These are phyloP conservation scores for Mesocentrotus franciscanus DNA, from an alignment of 53 echinoderm and acorn worm species.

Conservation along the genomic window DNA sequence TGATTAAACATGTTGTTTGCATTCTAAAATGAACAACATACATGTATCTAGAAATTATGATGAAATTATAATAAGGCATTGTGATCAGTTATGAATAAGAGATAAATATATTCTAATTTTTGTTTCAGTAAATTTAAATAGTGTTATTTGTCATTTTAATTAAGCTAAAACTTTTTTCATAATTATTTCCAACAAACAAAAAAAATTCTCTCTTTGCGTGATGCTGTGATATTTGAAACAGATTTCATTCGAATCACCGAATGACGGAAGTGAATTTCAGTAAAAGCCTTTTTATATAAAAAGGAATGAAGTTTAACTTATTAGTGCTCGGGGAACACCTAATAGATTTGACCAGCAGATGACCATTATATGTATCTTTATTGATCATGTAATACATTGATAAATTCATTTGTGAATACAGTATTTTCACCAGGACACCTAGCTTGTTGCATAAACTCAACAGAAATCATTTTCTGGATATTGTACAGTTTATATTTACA, in stretches of 20 bases:
- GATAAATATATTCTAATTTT: neutral
- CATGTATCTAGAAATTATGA: neutral
- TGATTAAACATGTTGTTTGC: neutral
- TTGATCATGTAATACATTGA: neutral
- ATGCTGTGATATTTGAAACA: neutral
- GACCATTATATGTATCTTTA: neutral
- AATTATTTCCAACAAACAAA: too few species aligned
- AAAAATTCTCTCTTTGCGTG: neutral
- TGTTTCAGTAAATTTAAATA: neutral
- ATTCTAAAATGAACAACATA: neutral
- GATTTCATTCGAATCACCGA: neutral
- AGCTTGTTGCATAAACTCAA: neutral
- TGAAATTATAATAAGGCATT: neutral
- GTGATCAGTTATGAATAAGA: neutral
- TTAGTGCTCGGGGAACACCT: neutral
- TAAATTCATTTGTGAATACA: neutral
- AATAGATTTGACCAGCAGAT: neutral
- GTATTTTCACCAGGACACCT: neutral
- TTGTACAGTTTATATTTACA: slow-evolving; percentile 14
- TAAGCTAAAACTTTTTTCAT: neutral
- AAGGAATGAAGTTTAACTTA: neutral
- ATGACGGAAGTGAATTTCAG: neutral
- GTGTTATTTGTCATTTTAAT: too few species aligned
- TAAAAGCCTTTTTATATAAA: neutral
- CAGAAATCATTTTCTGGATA: neutral